A percentile compares a stretch with the other conserved stretches of the same genome.
Evolutionary conservation across 1,140 invertebrate species (phyloP).

Genomic region (Condylostylus longicornis): DNA sequence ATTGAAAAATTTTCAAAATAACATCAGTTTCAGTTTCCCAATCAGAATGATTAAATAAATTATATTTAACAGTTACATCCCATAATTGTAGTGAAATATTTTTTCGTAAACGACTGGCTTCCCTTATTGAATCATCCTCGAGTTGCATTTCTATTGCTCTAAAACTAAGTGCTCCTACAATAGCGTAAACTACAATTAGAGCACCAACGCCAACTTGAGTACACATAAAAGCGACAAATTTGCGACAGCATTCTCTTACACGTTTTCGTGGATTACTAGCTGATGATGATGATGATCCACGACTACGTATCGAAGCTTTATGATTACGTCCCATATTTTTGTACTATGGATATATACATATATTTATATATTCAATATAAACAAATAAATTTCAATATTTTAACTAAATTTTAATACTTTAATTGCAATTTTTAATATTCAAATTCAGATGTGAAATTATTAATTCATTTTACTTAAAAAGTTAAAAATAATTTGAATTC

Average conservation of each 20-base stretch:
- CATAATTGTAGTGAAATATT: slow-evolving; percentile 51
- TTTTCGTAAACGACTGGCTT: slow-evolving; percentile 36
- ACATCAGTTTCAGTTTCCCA: slow-evolving; percentile 52
- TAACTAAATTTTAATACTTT: too few species aligned
- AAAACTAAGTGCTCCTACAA: slow-evolving; percentile 87
- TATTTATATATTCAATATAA: too few species aligned
- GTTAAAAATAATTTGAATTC: too few species aligned
- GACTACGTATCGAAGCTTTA: slow-evolving; percentile 35
- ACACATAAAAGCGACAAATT: slow-evolving; percentile 79
- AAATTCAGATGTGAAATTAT: too few species aligned
- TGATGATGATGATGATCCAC: slow-evolving; percentile 49
- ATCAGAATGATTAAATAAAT: slow-evolving; percentile 56
- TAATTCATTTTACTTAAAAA: too few species aligned
- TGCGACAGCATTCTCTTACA: slow-evolving; percentile 54
- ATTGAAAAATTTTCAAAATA: slow-evolving; percentile 54
- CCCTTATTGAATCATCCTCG: slow-evolving; percentile 39
- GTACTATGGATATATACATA: too few species aligned
- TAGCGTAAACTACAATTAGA: slow-evolving; percentile 85
- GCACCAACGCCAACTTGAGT: slow-evolving; percentile 90
- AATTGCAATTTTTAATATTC: too few species aligned
- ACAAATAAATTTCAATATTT: too few species aligned
- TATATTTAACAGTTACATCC: slow-evolving; percentile 52
- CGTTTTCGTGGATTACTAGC: slow-evolving; percentile 50
- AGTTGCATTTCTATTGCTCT: slow-evolving; percentile 64
- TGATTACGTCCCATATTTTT: too few species aligned